Evolutionary conservation across 1,140 invertebrate genomes (phyloP).

Genomic region (Branchinecta lindahli): DNA sequence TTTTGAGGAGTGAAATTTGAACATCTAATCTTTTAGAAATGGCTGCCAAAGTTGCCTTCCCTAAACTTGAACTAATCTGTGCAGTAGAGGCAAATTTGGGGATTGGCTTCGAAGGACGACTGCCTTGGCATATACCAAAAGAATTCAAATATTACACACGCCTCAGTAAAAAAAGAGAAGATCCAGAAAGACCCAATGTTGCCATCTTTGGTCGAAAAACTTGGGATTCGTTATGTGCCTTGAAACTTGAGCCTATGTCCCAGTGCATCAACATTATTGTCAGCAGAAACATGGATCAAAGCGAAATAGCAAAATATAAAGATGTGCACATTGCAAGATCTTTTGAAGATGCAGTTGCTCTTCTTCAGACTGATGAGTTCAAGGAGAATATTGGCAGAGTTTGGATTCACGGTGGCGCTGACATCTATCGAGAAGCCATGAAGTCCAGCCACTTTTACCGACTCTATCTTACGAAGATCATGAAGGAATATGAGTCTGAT

Average conservation of each 20-base stretch:
- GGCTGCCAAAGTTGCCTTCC: not conserved
- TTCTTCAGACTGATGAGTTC: conserved; percentile 10
- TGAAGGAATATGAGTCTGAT: conserved; percentile 14
- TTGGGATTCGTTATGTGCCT: conserved; percentile 17
- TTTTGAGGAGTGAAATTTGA: too few relatives aligned
- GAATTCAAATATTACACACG: conserved; percentile 18
- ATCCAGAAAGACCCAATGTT: conserved; percentile 13
- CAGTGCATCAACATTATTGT: conserved; percentile 19
- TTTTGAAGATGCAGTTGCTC: conserved; percentile 16
- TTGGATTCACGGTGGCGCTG: conserved; percentile 19
- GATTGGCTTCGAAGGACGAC: conserved; percentile 16
- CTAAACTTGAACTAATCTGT: conserved; percentile 17
- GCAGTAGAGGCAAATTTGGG: conserved; percentile 18
- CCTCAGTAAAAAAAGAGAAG: conserved; percentile 11
- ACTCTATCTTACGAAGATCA: conserved; percentile 17
- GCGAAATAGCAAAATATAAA: conserved; percentile 14
- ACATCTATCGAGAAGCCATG: conserved; percentile 17
- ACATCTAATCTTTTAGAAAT: not conserved
- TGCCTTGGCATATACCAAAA: conserved; percentile 20
- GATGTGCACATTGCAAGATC: conserved; percentile 16
- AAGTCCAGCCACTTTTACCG: conserved; percentile 19
- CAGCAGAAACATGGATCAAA: conserved; percentile 13
- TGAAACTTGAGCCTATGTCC: conserved; percentile 14
- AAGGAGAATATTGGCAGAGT: conserved; percentile 16
- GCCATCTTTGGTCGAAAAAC: conserved; percentile 18